phyloP scores from a whole-genome alignment of 2,113 vertebrate genomes.

The Pyrgilauda ruficollis region DNA sequence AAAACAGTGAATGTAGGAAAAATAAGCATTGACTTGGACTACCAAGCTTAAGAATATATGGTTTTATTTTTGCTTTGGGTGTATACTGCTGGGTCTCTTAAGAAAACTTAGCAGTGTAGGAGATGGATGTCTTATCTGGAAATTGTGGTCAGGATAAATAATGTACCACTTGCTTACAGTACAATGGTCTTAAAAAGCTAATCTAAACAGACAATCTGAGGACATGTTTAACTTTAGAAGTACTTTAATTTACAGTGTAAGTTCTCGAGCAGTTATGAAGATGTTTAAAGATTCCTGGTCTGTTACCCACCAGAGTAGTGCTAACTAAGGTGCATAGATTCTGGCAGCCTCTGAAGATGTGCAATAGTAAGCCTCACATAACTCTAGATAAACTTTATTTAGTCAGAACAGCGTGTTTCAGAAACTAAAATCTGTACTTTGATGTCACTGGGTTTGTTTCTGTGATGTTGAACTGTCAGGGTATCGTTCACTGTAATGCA shows the following conservation, averaged over 20 bases:
- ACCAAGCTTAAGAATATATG: not conserved
- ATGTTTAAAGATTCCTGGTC: not conserved
- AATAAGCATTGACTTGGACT: not conserved
- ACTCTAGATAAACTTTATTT: not conserved
- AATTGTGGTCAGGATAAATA: constrained; percentile 30
- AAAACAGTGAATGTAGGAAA: not conserved
- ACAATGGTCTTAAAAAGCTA: not conserved
- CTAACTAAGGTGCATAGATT: not conserved
- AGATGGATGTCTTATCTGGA: constrained; percentile 3
- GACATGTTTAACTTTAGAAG: not conserved
- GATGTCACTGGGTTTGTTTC: not conserved
- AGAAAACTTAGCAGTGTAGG: not conserved
- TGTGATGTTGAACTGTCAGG: not conserved
- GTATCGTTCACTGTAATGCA: not conserved
- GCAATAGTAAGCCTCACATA: accelerated
- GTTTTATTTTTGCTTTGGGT: not conserved
- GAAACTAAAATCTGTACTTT: not conserved
- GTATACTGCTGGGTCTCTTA: not conserved
- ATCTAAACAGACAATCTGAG: not conserved
- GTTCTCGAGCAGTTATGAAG: not conserved
- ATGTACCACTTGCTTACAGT: not conserved
- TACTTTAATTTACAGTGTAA: not conserved
- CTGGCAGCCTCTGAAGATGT: not conserved
- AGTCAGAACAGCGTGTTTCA: not conserved
- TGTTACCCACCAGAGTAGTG: not conserved